These are phyloP conservation scores for Chanos chanos DNA, from an alignment of 2,797 vertebrate genomes.

Conservation along the genomic window DNA sequence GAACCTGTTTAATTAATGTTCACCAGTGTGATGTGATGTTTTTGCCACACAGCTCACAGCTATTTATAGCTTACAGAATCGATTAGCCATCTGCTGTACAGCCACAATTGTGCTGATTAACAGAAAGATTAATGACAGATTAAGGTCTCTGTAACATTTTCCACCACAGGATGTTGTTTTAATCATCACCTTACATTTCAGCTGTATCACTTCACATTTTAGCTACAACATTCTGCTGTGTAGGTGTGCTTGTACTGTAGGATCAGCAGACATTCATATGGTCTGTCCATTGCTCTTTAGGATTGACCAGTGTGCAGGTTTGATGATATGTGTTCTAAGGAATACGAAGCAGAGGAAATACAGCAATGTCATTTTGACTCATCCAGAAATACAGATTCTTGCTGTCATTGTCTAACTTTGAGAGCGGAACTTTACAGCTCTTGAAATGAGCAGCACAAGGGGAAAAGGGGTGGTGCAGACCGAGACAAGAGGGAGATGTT, in stretches of 20 bases:
- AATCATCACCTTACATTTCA: slow-evolving; percentile 23
- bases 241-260: too few species aligned
- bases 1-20: slow-evolving; percentile 30
- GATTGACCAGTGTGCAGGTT: neutral
- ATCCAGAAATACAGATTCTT: too few species aligned
- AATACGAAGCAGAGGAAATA: too few species aligned
- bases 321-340: neutral
- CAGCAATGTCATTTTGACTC: too few species aligned
- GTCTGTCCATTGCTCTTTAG: too few species aligned
- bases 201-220: neutral
- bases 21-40: slow-evolving; percentile 24
- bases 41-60: slow-evolving; percentile 26
- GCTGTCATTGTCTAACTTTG: too few species aligned
- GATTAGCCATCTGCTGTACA: slow-evolving; percentile 30
- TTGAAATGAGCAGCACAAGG: too few species aligned
- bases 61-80: slow-evolving; percentile 31
- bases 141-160: slow-evolving; percentile 28
- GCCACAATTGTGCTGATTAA: slow-evolving; percentile 37
- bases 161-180: slow-evolving; percentile 22
- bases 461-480: too few species aligned
- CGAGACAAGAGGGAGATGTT: neutral
- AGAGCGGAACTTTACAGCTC: too few species aligned
- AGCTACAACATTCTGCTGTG: neutral
- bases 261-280: too few species aligned
- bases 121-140: slow-evolving; percentile 33